Percentiles rank a stretch among this genome's conserved stretches.
These are phyloP conservation scores for Mongoloraphidia duomilia DNA, from an alignment of 2,888 invertebrate species.

Conservation along the genomic window DNA sequence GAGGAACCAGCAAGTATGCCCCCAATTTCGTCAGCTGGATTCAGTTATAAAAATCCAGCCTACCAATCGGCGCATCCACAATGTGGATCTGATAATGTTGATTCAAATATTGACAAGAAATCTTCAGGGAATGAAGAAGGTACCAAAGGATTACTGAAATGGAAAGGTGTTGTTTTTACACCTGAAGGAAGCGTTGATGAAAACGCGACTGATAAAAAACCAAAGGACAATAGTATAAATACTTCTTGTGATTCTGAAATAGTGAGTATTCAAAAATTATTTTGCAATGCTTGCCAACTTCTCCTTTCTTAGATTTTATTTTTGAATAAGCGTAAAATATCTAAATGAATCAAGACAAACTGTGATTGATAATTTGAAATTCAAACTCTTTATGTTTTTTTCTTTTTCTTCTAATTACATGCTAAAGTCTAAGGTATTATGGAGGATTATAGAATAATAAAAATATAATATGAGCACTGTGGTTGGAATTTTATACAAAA, in stretches of 20 bases:
- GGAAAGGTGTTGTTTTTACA: slow-evolving; percentile 62
- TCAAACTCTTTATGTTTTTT: too few species aligned
- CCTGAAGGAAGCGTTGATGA: slow-evolving; percentile 33
- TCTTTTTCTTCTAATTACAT: too few species aligned
- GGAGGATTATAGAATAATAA: too few species aligned
- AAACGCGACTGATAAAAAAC: background rate
- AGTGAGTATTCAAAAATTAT: background rate
- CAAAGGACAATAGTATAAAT: background rate
- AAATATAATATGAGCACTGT: too few species aligned
- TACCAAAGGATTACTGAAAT: slow-evolving; percentile 44
- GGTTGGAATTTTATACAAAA: too few species aligned
- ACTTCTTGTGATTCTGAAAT: background rate
- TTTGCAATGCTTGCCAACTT: background rate
- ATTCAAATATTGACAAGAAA: background rate
- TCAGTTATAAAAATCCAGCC: slow-evolving; percentile 57
- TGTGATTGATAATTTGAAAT: too few species aligned
- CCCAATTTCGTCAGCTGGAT: slow-evolving; percentile 32
- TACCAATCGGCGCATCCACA: slow-evolving; percentile 63
- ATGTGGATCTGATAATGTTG: slow-evolving; percentile 17
- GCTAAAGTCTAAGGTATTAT: too few species aligned
- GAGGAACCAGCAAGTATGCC: slow-evolving; percentile 42
- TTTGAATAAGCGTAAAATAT: too few species aligned
- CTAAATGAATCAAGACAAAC: too few species aligned
- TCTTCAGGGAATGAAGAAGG: slow-evolving; percentile 17
- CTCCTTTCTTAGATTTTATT: background rate